phyloP scores from a whole-genome alignment of 2,888 invertebrate genomes.

The Aelia acuminata region DNA sequence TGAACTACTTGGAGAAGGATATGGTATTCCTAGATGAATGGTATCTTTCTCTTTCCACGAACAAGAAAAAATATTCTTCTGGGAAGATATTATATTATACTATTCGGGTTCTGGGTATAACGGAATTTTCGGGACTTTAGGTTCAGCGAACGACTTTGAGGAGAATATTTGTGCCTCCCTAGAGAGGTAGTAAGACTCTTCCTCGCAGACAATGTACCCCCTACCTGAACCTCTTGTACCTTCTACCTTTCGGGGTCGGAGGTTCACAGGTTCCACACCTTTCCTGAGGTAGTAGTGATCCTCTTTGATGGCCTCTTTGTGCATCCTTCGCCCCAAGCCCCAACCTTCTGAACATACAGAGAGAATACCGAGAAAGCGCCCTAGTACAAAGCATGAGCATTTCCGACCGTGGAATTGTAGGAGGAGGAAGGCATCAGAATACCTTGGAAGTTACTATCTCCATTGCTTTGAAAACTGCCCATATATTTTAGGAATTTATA shows the following conservation, averaged over 20 bases:
- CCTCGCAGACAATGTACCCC: not conserved
- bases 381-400: not conserved
- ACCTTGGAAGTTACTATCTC: not conserved
- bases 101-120: not conserved
- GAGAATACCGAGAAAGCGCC: not conserved
- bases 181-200: not conserved
- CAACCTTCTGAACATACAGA: not conserved
- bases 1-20: not conserved
- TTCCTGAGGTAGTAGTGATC: not conserved
- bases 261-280: conserved; percentile 23
- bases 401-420: conserved; percentile 5
- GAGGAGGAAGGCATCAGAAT: not conserved
- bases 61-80: not conserved
- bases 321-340: not conserved
- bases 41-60: not conserved
- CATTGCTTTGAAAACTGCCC: not conserved
- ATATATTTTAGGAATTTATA: not conserved
- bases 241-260: conserved; percentile 1
- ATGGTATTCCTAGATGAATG: not conserved
- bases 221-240: not conserved
- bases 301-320: conserved; percentile 16
- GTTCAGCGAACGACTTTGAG: not conserved
- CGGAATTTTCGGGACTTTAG: not conserved
- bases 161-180: not conserved
- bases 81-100: not conserved